A percentile compares a stretch with the other conserved stretches of the same genome.
phyloP scores from a whole-genome alignment of 2,113 vertebrate species.

The Lagopus leucura region DNA sequence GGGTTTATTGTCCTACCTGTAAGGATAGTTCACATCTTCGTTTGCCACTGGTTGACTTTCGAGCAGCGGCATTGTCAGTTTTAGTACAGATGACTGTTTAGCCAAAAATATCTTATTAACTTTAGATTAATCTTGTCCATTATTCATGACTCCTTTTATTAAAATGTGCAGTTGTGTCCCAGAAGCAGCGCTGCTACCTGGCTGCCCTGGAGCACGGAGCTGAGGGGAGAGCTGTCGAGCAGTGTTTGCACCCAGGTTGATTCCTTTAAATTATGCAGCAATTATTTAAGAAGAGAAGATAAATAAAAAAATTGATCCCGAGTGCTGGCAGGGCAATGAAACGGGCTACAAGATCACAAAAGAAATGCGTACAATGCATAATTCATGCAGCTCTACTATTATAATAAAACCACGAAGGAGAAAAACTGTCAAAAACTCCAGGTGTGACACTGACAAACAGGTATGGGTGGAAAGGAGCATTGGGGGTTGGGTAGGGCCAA shows the following conservation, averaged over 20 bases:
- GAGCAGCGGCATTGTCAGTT: not conserved
- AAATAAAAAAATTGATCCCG: not conserved
- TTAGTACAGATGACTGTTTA: not conserved
- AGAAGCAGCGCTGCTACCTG: not conserved
- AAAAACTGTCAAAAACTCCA: not conserved
- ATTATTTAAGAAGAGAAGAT: not conserved
- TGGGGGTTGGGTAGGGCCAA: not conserved
- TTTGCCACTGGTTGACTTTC: not conserved
- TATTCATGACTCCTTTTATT: conserved; percentile 9
- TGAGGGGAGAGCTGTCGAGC: not conserved
- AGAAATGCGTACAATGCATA: not conserved
- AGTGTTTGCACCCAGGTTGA: not conserved
- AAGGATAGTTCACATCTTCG: not conserved
- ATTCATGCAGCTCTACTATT: not conserved
- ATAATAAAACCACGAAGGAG: not conserved
- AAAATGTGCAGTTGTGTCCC: not conserved
- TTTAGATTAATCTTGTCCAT: not conserved
- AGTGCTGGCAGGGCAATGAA: not conserved
- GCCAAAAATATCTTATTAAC: not conserved
- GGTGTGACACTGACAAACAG: not conserved
- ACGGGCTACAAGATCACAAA: not conserved
- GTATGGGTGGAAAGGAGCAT: not conserved
- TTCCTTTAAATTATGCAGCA: not conserved
- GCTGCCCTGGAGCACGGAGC: not conserved
- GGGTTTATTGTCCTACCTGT: not conserved